Conservation (phyloP, 1,140 invertebrate genomes). For the Nasonia vitripennis region DNA sequence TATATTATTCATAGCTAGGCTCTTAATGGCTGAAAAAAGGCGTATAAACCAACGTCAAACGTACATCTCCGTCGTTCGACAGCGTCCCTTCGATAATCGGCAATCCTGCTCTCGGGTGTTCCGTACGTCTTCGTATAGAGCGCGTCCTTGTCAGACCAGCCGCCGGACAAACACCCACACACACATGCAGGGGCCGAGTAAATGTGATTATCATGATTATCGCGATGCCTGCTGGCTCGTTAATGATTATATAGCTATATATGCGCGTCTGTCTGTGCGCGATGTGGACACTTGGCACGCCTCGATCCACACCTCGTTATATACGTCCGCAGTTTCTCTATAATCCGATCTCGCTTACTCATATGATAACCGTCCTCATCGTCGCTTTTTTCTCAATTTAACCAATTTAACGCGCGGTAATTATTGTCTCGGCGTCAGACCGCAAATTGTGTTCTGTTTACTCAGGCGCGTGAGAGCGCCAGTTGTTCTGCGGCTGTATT, state of each 20-base stretch:
- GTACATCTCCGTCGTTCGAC: not conserved
- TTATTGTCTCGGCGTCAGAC: not conserved
- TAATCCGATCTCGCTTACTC: too few species aligned
- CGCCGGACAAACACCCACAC: not conserved
- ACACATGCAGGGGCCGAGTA: not conserved
- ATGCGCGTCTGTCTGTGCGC: not conserved
- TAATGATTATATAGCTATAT: not conserved
- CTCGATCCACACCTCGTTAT: not conserved
- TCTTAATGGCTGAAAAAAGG: too few species aligned
- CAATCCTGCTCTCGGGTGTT: too few species aligned
- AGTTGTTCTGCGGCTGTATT: not conserved
- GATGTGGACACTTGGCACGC: too few species aligned
- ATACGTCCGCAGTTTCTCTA: not conserved
- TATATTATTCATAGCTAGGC: too few species aligned
- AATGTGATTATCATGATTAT: constrained; percentile 19
- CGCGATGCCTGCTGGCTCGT: not conserved
- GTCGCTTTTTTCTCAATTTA: not conserved
- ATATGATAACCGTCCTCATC: not conserved
- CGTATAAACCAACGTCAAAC: too few species aligned
- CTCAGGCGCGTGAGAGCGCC: too few species aligned
- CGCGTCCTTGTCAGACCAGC: not conserved
- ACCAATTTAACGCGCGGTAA: not conserved
- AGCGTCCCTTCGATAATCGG: not conserved
- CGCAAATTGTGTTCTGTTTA: not conserved
- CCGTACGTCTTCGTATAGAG: too few species aligned